phyloP scores from a whole-genome alignment of 2,888 invertebrate genomes.

The Xylophagus ater region DNA sequence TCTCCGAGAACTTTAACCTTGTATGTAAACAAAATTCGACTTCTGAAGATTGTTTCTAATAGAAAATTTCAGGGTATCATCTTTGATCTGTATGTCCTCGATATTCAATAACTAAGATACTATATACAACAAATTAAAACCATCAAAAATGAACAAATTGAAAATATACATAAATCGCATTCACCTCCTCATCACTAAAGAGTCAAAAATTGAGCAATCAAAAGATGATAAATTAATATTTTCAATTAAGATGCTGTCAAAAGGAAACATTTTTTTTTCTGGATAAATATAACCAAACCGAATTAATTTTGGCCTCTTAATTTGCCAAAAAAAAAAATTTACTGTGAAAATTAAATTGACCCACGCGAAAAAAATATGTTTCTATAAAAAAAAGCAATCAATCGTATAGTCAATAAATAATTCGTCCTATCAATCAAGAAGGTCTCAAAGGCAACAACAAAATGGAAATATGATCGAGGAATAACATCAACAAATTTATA shows the following conservation, averaged over 20 bases:
- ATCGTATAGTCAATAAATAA: slow-evolving; percentile 16
- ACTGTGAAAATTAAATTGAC: slow-evolving; percentile 13
- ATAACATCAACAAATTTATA: too few relatives aligned
- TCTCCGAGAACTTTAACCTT: too few relatives aligned
- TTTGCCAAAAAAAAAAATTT: slow-evolving; percentile 12
- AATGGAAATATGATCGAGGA: too few relatives aligned
- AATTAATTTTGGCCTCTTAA: slow-evolving; percentile 11
- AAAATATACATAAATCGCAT: neutral
- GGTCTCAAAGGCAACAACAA: too few relatives aligned
- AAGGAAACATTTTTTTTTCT: neutral
- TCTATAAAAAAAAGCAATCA: slow-evolving; percentile 9
- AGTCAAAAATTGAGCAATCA: too few relatives aligned
- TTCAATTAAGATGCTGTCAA: slow-evolving; percentile 2
- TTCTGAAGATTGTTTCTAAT: too few relatives aligned
- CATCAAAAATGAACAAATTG: neutral
- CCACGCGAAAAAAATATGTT: slow-evolving; percentile 4
- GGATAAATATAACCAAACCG: neutral
- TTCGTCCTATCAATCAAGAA: slow-evolving; percentile 17
- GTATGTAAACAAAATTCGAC: too few relatives aligned
- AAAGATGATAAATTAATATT: too few relatives aligned
- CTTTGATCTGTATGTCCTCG: too few relatives aligned
- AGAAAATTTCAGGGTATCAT: too few relatives aligned
- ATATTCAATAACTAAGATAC: neutral
- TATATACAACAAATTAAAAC: neutral
- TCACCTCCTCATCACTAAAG: neutral